Percentiles rank a stretch among this genome's conserved stretches.
phyloP scores from a whole-genome alignment of 1,140 invertebrate species.

The Aleiodes sp. region DNA sequence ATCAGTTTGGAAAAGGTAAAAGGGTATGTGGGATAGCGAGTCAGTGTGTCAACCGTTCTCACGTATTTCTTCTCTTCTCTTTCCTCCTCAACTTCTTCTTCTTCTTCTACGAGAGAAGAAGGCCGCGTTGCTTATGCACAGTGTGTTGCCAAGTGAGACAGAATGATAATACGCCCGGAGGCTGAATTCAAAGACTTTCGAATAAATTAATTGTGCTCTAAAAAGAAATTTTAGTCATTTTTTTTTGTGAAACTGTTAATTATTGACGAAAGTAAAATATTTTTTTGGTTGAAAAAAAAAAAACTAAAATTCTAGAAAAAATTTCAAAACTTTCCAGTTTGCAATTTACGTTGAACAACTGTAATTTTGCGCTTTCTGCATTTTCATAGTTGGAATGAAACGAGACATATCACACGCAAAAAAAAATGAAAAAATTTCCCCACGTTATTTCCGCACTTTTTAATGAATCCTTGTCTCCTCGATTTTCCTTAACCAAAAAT shows the following conservation, averaged over 20 bases:
- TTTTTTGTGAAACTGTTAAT: background rate
- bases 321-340: constrained; percentile 22
- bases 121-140: constrained; percentile 49
- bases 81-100: constrained; percentile 35
- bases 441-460: background rate
- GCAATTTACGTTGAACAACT: constrained; percentile 22
- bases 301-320: background rate
- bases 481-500: too few species aligned
- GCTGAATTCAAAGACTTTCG: constrained; percentile 38
- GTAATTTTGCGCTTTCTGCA: constrained; percentile 61
- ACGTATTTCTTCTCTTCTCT: constrained; percentile 51
- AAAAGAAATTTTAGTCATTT: background rate
- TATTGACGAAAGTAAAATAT: background rate
- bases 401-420: constrained; percentile 33
- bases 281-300: background rate
- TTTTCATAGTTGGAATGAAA: constrained; percentile 30
- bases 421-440: constrained; percentile 2
- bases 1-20: constrained; percentile 57
- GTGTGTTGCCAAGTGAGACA: constrained; percentile 41
- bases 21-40: constrained; percentile 67
- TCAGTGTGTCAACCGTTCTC: constrained; percentile 65
- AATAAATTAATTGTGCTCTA: background rate
- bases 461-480: too few species aligned
- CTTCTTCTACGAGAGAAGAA: constrained; percentile 53
- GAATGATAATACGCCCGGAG: constrained; percentile 37